Conservation (phyloP, 2,888 invertebrate genomes). For the Tipula confusa region DNA sequence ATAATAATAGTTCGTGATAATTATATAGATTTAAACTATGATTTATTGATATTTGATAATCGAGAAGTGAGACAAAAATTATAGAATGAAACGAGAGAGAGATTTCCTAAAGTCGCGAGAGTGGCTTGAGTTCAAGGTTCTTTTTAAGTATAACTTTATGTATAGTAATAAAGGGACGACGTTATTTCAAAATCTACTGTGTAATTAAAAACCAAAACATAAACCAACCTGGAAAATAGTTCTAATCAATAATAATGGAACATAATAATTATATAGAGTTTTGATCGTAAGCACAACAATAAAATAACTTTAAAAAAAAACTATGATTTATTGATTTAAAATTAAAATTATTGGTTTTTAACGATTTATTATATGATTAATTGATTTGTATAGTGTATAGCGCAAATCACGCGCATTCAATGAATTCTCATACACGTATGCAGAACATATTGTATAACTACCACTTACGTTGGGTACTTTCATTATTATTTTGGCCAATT, state of each 20-base stretch:
- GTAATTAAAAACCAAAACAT: background rate
- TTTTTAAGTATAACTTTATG: background rate
- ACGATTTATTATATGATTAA: background rate
- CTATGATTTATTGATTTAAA: background rate
- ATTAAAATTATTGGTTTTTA: background rate
- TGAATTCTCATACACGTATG: background rate
- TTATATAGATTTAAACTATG: background rate
- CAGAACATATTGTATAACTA: background rate
- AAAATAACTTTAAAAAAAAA: background rate
- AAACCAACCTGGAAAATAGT: background rate
- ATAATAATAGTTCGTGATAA: constrained; percentile 16
- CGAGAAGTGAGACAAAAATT: background rate
- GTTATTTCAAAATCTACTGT: background rate
- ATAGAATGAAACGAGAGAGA: no score
- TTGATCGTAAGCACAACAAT: background rate
- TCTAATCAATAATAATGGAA: constrained; percentile 1
- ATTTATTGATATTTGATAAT: background rate
- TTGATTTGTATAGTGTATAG: background rate
- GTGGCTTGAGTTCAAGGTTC: background rate
- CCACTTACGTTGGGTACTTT: background rate
- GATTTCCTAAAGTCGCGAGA: no score
- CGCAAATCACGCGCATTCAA: background rate
- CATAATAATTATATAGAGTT: background rate
- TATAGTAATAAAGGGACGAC: background rate
- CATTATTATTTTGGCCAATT: background rate